Evolutionary conservation across 2,113 vertebrate genomes (phyloP).

Genomic region (Platanista minor): DNA sequence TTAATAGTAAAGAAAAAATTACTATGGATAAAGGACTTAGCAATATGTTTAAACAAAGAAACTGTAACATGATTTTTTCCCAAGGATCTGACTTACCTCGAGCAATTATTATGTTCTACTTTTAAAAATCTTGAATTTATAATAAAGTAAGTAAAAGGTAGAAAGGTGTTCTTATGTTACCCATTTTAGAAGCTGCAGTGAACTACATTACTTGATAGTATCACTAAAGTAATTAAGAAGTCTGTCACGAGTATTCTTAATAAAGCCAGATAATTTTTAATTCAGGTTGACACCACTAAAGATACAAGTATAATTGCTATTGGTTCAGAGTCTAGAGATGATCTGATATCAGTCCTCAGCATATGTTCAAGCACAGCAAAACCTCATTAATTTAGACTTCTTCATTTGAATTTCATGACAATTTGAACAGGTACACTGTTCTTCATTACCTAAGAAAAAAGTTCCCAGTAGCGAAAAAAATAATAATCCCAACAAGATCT

Average conservation of each 20-base stretch:
- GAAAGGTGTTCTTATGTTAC: not conserved
- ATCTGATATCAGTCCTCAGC: conserved; percentile 38
- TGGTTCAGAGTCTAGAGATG: conserved; percentile 26
- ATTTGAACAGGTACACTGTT: not conserved
- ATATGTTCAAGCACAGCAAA: not conserved
- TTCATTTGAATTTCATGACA: conserved; percentile 44
- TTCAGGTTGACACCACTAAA: conserved; percentile 24
- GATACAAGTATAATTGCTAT: not conserved
- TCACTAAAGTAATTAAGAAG: conserved; percentile 62
- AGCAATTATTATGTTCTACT: not conserved
- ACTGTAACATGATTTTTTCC: not conserved
- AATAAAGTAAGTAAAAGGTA: conserved; percentile 4
- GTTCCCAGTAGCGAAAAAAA: not conserved
- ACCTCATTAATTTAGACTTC: conserved; percentile 51
- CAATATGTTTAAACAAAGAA: not conserved
- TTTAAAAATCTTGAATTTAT: conserved; percentile 12
- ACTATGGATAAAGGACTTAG: not conserved
- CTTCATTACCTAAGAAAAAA: not conserved
- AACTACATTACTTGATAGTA: conserved; percentile 49
- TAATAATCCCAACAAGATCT: not conserved
- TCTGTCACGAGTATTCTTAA: not conserved
- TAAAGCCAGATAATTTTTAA: conserved; percentile 42
- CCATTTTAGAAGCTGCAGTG: conserved; percentile 6
- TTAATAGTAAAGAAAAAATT: not conserved
- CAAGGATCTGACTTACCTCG: not conserved